Conservation (phyloP, 2,888 invertebrate species). For the Oegoconia quadripuncta region DNA sequence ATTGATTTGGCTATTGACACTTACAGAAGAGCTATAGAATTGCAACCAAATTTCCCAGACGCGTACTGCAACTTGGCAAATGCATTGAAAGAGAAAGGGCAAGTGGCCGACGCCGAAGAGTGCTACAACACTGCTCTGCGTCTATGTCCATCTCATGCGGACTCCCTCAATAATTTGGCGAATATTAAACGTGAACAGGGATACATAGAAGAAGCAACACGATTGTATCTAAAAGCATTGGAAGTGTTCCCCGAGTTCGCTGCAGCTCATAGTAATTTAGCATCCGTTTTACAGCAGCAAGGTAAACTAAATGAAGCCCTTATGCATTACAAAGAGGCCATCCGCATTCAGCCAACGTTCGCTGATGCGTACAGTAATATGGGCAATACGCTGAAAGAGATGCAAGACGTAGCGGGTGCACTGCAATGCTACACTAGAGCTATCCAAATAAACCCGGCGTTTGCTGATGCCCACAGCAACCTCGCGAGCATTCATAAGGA, state of each 20-base stretch:
- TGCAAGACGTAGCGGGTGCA: constrained; percentile 98
- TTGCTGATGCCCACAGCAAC: constrained; percentile 99
- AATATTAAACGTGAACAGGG: constrained; percentile 99
- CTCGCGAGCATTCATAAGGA: constrained; percentile 99
- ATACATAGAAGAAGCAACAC: constrained; percentile 98
- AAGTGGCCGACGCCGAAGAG: constrained; percentile 97
- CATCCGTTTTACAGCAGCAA: constrained; percentile 98
- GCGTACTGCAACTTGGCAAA: constrained; percentile 99
- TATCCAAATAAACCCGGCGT: constrained; percentile 99
- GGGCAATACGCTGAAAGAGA: constrained; percentile 99
- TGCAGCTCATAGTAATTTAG: constrained; percentile 99
- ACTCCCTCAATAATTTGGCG: constrained; percentile 98
- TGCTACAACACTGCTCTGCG: constrained; percentile 98
- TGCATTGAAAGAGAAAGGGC: constrained; percentile 99
- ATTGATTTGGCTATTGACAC: constrained; percentile 99
- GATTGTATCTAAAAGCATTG: constrained; percentile 94
- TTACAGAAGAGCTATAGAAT: constrained; percentile 97
- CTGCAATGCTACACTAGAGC: constrained; percentile 98
- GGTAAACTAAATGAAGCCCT: constrained; percentile 97
- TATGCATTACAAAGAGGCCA: constrained; percentile 99
- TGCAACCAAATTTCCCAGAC: constrained; percentile 99
- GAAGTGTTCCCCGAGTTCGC: constrained; percentile 99
- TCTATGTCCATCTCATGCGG: constrained; percentile 97
- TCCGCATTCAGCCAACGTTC: constrained; percentile 98
- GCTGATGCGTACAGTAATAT: constrained; percentile 99